Conservation (phyloP, 2,113 vertebrate genomes). For the Jaculus jaculus region DNA sequence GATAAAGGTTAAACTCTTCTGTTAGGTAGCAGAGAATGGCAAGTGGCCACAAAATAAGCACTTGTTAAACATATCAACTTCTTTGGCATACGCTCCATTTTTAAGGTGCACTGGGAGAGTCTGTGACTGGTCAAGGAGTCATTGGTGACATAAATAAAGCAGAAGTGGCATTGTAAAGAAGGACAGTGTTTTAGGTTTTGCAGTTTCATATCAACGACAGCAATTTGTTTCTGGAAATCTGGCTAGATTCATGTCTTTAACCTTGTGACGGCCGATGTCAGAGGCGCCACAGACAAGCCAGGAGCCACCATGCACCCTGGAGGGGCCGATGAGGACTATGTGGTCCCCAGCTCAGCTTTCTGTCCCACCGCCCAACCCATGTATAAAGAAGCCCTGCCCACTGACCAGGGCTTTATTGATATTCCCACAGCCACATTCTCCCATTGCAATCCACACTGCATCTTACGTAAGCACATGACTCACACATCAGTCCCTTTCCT, state of each 20-base stretch:
- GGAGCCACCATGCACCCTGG: not conserved
- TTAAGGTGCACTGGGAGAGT: not conserved
- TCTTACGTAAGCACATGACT: constrained; percentile 71
- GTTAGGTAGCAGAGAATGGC: not conserved
- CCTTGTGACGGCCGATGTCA: not conserved
- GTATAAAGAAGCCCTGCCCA: constrained; percentile 61
- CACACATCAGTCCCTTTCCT: constrained; percentile 52
- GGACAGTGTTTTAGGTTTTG: not conserved
- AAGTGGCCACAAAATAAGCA: not conserved
- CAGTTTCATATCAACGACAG: not conserved
- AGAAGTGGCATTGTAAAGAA: not conserved
- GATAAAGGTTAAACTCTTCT: not conserved
- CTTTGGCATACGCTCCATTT: not conserved
- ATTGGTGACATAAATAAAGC: not conserved
- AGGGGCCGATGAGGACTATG: not conserved
- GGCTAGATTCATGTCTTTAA: not conserved
- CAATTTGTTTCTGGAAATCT: not conserved
- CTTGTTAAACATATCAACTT: not conserved
- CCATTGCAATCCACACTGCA: constrained; percentile 52
- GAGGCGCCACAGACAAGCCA: not conserved
- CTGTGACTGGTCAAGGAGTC: not conserved
- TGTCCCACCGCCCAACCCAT: constrained; percentile 45
- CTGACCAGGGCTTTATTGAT: constrained; percentile 69
- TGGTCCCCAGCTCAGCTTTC: constrained; percentile 36
- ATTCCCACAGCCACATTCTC: constrained; percentile 64